These are phyloP conservation scores for Lethrus apterus DNA, from an alignment of 1,140 invertebrate species.

Conservation along the genomic window DNA sequence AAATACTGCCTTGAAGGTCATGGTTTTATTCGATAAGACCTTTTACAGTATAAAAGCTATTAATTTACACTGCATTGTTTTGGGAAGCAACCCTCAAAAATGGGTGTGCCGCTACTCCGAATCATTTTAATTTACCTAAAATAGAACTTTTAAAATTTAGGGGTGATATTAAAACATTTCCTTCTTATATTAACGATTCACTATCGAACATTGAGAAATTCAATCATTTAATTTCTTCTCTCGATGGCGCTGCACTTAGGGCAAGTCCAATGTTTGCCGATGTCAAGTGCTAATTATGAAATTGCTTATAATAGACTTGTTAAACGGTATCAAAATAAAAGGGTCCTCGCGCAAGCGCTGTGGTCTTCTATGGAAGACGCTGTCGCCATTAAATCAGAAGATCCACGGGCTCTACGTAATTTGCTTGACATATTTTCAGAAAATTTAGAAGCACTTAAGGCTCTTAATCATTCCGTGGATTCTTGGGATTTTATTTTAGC, in stretches of 20 bases:
- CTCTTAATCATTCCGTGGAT: background rate
- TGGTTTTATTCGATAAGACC: no score
- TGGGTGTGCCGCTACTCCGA: background rate
- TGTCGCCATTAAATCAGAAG: background rate
- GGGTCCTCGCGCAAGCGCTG: background rate
- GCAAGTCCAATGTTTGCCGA: background rate
- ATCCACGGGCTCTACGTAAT: no score
- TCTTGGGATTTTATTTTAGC: background rate
- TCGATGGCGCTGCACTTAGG: background rate
- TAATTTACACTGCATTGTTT: no score
- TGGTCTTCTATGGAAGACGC: background rate
- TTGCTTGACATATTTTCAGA: background rate
- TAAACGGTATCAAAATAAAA: background rate
- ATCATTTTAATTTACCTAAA: background rate
- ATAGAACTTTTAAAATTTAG: background rate
- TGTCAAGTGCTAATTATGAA: background rate
- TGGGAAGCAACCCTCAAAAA: no score
- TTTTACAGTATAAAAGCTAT: no score
- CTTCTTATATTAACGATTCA: background rate
- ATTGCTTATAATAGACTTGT: background rate
- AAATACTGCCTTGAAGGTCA: no score
- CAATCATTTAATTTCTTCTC: background rate
- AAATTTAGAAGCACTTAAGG: background rate
- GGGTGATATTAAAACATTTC: background rate
- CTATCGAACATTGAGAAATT: slow-evolving; percentile 1